Evolutionary conservation across 2,797 vertebrate genomes (phyloP), one percentile per base, ranked within the genome.

Genomic region (Calcarius lapponicus): DNA sequence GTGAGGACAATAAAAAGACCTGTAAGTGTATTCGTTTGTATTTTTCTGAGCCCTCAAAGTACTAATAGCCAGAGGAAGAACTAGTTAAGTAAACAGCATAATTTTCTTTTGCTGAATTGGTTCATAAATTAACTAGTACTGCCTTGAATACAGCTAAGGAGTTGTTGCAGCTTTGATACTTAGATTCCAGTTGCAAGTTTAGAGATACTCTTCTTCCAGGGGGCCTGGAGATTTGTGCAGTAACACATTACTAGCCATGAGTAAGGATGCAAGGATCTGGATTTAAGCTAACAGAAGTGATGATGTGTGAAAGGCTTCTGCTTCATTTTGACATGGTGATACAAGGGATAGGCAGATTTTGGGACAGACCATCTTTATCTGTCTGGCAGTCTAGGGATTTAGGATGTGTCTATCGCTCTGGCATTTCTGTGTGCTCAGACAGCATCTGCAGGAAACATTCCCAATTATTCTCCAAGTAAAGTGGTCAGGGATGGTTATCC

Each of bases 221-320:
- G 73, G 51, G 53, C 47, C 54, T 60, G 53, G n/a, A 84, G 76
- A 92, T 72, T 72, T 84, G 38, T 76, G 25, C 58, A 79, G 64
- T n/a, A 85, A 72, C 5, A 32, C 60, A 34, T 60, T 84, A 73
- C 51, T 64, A 81, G 72, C 24, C 40, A 67, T 7, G 57, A 92
- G 43, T 67, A 93, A 54, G 56, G 38, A 56, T 51, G 36, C 40
- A 86, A 92, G 75, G 87, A 92, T 69, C 81, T 83, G 91, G 54
- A 71, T 61, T 91, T 96, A 92, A 85, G 82, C 78, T 96, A 87
- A 47, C 95, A 96, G 96, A 97, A 93, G 97, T 97, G 98, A 98
- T 97, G 97, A 98, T 80, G 97, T 97, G 97, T 97, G 97, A 97
- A 97, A 97, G 92, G 90, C 95, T 96, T 96, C 32, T 92, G 94